A percentile compares a stretch with the other conserved stretches of the same genome.
phyloP scores from a whole-genome alignment of 1,140 invertebrate species.

The Drosophila pseudoobscura region DNA sequence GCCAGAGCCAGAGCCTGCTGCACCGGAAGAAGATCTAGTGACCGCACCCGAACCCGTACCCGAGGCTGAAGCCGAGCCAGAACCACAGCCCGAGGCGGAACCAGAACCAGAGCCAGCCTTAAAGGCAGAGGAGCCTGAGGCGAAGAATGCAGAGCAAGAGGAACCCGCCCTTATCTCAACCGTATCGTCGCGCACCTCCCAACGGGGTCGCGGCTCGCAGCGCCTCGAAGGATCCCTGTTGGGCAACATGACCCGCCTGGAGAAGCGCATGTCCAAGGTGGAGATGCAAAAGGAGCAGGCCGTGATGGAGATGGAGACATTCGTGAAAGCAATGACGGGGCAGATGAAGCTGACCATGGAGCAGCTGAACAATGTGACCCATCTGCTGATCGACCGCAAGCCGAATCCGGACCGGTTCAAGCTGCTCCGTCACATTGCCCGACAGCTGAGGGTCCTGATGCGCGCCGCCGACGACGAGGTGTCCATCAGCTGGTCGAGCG shows the following conservation, averaged over 20 bases:
- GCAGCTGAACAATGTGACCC: slow-evolving; percentile 67
- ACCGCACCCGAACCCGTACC: slow-evolving; percentile 3
- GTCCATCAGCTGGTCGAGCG: slow-evolving; percentile 60
- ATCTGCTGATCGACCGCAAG: slow-evolving; percentile 61
- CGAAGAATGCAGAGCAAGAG: background rate
- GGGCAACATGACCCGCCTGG: slow-evolving; percentile 32
- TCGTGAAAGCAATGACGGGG: slow-evolving; percentile 27
- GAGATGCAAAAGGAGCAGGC: slow-evolving; percentile 61
- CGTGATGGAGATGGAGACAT: slow-evolving; percentile 31
- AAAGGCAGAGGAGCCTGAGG: background rate
- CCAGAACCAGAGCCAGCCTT: background rate
- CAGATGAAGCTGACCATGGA: slow-evolving; percentile 70
- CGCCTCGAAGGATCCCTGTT: slow-evolving; percentile 37
- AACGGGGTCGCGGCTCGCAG: background rate
- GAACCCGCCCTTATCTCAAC: background rate
- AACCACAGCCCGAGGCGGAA: too few relatives aligned
- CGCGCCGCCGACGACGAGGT: slow-evolving; percentile 26
- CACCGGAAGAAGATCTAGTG: too few relatives aligned
- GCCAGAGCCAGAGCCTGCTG: slow-evolving; percentile 1
- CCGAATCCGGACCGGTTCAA: slow-evolving; percentile 49
- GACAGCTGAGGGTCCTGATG: slow-evolving; percentile 58
- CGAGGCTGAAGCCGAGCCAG: background rate
- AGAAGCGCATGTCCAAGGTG: slow-evolving; percentile 52
- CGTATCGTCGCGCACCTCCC: slow-evolving; percentile 41
- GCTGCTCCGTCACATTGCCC: slow-evolving; percentile 44